Conservation (phyloP, 2,113 vertebrate genomes). For the Dasyprocta punctata region DNA sequence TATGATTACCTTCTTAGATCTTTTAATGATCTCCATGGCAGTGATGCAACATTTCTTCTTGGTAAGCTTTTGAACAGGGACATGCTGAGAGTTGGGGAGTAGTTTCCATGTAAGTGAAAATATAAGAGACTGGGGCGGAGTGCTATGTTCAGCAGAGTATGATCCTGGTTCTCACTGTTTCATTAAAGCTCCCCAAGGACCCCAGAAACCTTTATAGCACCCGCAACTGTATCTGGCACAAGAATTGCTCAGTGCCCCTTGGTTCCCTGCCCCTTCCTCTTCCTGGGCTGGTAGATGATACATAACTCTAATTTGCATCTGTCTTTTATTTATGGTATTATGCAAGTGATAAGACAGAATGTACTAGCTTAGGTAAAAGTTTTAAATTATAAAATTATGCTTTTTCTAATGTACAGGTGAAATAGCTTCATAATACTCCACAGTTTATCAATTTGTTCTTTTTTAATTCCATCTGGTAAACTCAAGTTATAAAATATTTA, state of each 20-base stretch:
- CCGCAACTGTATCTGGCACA: accelerated
- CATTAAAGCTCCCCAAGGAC: neutral
- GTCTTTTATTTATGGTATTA: neutral
- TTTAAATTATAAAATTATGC: constrained; percentile 49
- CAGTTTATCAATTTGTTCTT: constrained; percentile 66
- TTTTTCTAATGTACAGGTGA: constrained; percentile 27
- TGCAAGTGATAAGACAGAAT: neutral
- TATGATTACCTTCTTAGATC: neutral
- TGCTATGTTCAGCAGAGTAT: too few species aligned
- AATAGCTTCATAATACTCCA: neutral
- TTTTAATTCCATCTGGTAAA: constrained; percentile 66
- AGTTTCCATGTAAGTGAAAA: neutral
- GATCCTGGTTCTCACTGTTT: neutral
- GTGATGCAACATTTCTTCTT: neutral
- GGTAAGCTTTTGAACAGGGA: neutral
- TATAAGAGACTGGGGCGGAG: neutral
- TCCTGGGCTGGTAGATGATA: neutral
- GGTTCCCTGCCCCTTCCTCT: neutral
- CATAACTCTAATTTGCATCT: neutral
- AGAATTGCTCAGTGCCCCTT: neutral
- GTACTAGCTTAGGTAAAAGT: constrained; percentile 22
- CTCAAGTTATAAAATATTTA: constrained; percentile 62
- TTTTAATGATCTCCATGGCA: neutral
- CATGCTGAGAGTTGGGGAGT: neutral
- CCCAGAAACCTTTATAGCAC: neutral